These are phyloP conservation scores for Seriola dumerili DNA, from an alignment of 2,113 vertebrate species.

Conservation along the genomic window DNA sequence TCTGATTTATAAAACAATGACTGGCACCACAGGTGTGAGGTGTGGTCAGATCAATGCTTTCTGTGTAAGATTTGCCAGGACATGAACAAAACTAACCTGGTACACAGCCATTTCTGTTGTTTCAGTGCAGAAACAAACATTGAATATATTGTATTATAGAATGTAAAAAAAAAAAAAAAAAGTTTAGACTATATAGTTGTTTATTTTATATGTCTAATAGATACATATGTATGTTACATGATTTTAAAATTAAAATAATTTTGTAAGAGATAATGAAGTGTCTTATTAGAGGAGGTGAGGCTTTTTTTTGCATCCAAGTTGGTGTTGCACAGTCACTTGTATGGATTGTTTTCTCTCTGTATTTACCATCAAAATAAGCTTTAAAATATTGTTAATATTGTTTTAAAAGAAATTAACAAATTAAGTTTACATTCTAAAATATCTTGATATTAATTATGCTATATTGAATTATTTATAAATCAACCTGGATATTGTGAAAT, in stretches of 20 bases:
- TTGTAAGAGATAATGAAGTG: slow-evolving; percentile 88
- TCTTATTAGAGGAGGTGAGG: slow-evolving; percentile 82
- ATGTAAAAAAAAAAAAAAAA: slow-evolving; percentile 71
- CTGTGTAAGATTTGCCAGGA: slow-evolving; percentile 60
- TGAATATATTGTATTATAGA: slow-evolving; percentile 85
- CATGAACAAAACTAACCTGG: slow-evolving; percentile 67
- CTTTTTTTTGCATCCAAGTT: slow-evolving; percentile 71
- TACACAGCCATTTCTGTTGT: slow-evolving; percentile 78
- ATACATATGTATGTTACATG: slow-evolving; percentile 81
- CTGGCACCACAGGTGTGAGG: slow-evolving; percentile 46
- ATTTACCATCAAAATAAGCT: slow-evolving; percentile 84
- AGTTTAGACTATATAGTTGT: slow-evolving; percentile 80
- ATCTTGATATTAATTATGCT: slow-evolving; percentile 75
- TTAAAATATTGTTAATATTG: slow-evolving; percentile 83
- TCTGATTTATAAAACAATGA: slow-evolving; percentile 55
- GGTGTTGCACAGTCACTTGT: slow-evolving; percentile 81
- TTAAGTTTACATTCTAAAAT: slow-evolving; percentile 82
- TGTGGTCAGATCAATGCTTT: slow-evolving; percentile 59
- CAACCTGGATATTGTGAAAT: slow-evolving; percentile 79
- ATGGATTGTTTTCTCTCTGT: slow-evolving; percentile 78
- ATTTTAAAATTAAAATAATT: slow-evolving; percentile 86
- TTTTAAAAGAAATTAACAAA: slow-evolving; percentile 81
- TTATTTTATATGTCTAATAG: slow-evolving; percentile 87
- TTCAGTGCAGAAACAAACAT: slow-evolving; percentile 76
- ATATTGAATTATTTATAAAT: slow-evolving; percentile 80